phyloP scores from a whole-genome alignment of 2,888 invertebrate species.

The Orchesella flavescens region DNA sequence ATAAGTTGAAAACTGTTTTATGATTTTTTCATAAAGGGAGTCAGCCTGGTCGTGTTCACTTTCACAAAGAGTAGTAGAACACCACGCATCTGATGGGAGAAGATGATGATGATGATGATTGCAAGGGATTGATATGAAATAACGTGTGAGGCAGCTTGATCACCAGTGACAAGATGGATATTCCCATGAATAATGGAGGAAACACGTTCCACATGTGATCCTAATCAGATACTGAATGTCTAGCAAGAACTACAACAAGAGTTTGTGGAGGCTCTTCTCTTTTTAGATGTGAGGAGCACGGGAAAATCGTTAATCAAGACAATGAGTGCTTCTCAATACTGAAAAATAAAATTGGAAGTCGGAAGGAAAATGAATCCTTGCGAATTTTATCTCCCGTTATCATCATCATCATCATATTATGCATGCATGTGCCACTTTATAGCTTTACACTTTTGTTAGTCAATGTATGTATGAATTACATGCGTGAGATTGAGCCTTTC shows the following conservation, averaged over 20 bases:
- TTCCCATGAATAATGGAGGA: too few species aligned
- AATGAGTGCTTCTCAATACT: not conserved
- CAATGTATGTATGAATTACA: not conserved
- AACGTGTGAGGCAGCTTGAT: not conserved
- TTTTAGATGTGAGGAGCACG: not conserved
- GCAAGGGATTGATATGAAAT: not conserved
- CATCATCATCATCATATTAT: slow-evolving; percentile 27
- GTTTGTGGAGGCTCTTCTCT: not conserved
- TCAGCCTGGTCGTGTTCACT: too few species aligned
- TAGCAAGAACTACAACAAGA: not conserved
- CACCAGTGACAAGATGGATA: too few species aligned
- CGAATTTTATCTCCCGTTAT: slow-evolving; percentile 23
- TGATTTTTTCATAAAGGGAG: too few species aligned
- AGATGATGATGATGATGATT: too few species aligned
- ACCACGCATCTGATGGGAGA: too few species aligned
- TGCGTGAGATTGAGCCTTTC: slow-evolving; percentile 13
- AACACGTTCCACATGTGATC: too few species aligned
- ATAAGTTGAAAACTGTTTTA: too few species aligned
- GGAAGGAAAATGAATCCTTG: slow-evolving; percentile 17
- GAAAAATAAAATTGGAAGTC: not conserved
- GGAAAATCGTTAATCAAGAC: slow-evolving; percentile 25
- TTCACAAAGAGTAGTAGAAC: too few species aligned
- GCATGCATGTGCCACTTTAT: not conserved
- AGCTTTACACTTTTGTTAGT: not conserved
- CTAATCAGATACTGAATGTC: not conserved